A percentile compares a stretch with the other conserved stretches of the same genome.
Evolutionary conservation across 2,888 invertebrate species (phyloP).

Genomic region (Melangyna quadrimaculata): DNA sequence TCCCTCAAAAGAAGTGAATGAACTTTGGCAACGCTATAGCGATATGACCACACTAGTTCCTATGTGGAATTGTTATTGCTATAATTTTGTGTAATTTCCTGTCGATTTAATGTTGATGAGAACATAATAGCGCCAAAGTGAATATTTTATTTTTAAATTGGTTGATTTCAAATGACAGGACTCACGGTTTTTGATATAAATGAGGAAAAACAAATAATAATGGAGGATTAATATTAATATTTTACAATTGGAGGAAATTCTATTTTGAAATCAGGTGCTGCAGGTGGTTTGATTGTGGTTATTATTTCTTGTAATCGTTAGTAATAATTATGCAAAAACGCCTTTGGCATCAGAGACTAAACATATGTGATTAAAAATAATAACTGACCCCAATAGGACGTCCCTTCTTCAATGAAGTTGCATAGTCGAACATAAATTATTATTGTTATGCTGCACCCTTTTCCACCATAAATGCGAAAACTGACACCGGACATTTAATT

Average conservation of each 20-base stretch:
- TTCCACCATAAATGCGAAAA: background rate
- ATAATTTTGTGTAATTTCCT: too few species aligned
- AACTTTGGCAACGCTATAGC: background rate
- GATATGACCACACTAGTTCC: background rate
- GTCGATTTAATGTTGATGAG: too few species aligned
- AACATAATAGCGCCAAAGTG: background rate
- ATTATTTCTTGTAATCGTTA: too few species aligned
- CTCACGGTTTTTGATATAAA: background rate
- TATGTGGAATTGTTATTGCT: too few species aligned
- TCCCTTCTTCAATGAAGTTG: too few species aligned
- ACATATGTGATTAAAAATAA: background rate
- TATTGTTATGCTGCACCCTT: background rate
- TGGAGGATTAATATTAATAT: background rate
- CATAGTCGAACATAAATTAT: too few species aligned
- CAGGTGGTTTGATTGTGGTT: background rate
- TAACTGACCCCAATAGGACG: too few species aligned
- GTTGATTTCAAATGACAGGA: background rate
- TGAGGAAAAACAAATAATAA: background rate
- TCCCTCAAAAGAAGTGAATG: background rate
- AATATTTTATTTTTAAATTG: background rate
- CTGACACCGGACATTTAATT: background rate
- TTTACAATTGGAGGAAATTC: background rate
- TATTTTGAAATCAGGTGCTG: too few species aligned
- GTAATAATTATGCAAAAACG: too few species aligned
- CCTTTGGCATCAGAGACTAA: background rate